These are phyloP conservation scores for Acleris cristana DNA, from an alignment of 2,888 invertebrate genomes.

Conservation along the genomic window DNA sequence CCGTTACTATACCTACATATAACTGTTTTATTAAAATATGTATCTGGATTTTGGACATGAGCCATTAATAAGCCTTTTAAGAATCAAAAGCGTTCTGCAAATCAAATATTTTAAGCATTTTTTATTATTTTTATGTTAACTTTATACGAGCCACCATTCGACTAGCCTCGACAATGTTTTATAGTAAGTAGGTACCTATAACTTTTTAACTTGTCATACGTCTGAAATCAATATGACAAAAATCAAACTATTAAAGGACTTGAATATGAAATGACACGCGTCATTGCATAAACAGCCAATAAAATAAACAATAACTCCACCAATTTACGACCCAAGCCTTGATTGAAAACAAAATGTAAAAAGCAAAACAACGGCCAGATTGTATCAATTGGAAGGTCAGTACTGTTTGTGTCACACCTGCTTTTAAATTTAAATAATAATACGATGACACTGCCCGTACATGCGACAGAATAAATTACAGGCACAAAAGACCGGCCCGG, in stretches of 20 bases:
- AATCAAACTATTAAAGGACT: neutral
- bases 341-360: slow-evolving; percentile 27
- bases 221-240: neutral
- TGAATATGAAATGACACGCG: slow-evolving; percentile 3
- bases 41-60: too few species aligned
- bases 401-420: slow-evolving; percentile 73
- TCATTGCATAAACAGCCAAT: slow-evolving; percentile 20
- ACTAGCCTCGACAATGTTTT: too few species aligned
- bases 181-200: neutral
- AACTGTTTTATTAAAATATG: too few species aligned
- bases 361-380: slow-evolving; percentile 32
- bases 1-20: too few species aligned
- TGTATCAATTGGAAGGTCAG: slow-evolving; percentile 63
- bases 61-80: too few species aligned
- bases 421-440: slow-evolving; percentile 73
- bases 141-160: too few species aligned
- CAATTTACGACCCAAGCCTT: slow-evolving; percentile 15
- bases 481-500: slow-evolving; percentile 64
- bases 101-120: too few species aligned
- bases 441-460: slow-evolving; percentile 65
- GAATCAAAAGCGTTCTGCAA: too few species aligned
- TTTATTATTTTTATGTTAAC: too few species aligned
- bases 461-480: slow-evolving; percentile 73
- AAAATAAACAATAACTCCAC: slow-evolving; percentile 20
- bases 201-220: neutral